These are phyloP conservation scores for Drosophila ezoana DNA, from an alignment of 2,888 invertebrate species.

Conservation along the genomic window DNA sequence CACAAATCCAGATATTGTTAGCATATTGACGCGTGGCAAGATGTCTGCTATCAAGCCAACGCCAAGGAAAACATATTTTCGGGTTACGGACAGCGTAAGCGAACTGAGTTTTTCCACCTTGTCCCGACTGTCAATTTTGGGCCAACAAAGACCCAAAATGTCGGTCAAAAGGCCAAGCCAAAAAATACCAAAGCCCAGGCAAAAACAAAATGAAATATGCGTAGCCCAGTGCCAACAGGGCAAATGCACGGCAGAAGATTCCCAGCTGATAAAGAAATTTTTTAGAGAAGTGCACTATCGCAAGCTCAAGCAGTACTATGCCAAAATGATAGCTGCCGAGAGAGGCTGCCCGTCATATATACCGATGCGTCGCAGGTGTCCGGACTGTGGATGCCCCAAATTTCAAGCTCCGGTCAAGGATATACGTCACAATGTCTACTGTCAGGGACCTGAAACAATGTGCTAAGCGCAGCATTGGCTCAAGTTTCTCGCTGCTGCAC, in stretches of 20 bases:
- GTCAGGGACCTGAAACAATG: slow-evolving; percentile 25
- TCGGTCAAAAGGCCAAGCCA: background rate
- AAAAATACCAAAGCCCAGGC: too few species aligned
- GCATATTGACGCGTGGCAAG: background rate
- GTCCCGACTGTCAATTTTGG: background rate
- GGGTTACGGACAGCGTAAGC: background rate
- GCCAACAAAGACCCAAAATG: background rate
- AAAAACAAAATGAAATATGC: rapidly evolving
- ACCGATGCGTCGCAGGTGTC: background rate
- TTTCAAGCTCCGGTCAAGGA: background rate
- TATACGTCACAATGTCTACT: slow-evolving; percentile 32
- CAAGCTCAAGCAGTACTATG: slow-evolving; percentile 39
- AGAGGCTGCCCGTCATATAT: background rate
- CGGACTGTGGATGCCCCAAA: background rate
- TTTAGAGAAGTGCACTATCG: slow-evolving; percentile 28
- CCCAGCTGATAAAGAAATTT: slow-evolving; percentile 23
- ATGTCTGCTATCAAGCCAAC: background rate
- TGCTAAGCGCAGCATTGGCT: too few species aligned
- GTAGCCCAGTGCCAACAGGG: too few species aligned
- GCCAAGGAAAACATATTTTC: background rate
- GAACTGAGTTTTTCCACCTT: too few species aligned
- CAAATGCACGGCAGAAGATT: background rate
- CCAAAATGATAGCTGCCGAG: slow-evolving; percentile 2
- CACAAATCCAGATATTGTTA: background rate
- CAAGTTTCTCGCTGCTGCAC: background rate